Evolutionary conservation across 1,140 invertebrate genomes (phyloP), one percentile per base, ranked within the genome.

Genomic region (Polypedilum vanderplanki): DNA sequence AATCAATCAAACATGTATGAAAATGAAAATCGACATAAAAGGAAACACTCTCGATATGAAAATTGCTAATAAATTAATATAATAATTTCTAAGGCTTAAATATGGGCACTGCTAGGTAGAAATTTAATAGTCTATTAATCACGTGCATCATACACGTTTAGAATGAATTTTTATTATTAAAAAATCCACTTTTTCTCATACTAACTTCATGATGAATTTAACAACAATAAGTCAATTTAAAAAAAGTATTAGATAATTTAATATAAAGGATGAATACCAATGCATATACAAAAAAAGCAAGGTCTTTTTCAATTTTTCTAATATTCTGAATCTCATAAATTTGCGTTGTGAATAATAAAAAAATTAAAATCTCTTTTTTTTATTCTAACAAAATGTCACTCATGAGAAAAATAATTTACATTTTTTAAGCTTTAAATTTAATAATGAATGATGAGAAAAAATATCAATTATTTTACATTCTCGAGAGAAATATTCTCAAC

Each of bases 161-260:
- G 5, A 5, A 3, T 3, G 24, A 1, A 33, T 33, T 33, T 33
- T 33, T 33, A 33, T 33, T 5, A 33, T 33, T 33, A 1, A 33
- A n/a, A n/a, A n/a, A n/a, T n/a, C n/a, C 24, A 33, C 1, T 33
- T 33, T 3, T 5, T 33, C 5, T 33, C 24, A 57, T n/a, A 57
- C 46, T 57, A 57, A 57, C 46, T 57, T 57, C n/a, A n/a, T n/a
- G n/a, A n/a, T n/a, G 4, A 12, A 57, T 57, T 57, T n/a, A 57
- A 57, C 46, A 57, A 57, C 46, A 57, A 57, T 57, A 57, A 57
- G 46, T 57, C n/a, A 57, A 57, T 57, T 57, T 57, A 57, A 15
- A 15, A 57, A 4, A n/a, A n/a, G n/a, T 57, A 57, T 1, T 33
- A 33, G 24, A 57, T 57, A 57, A 57, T 57, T 57, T n/a, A 57